Evolutionary conservation across 1,140 invertebrate species (phyloP), one percentile per base, ranked within the genome.

Genomic region (Fopius arisanus): DNA sequence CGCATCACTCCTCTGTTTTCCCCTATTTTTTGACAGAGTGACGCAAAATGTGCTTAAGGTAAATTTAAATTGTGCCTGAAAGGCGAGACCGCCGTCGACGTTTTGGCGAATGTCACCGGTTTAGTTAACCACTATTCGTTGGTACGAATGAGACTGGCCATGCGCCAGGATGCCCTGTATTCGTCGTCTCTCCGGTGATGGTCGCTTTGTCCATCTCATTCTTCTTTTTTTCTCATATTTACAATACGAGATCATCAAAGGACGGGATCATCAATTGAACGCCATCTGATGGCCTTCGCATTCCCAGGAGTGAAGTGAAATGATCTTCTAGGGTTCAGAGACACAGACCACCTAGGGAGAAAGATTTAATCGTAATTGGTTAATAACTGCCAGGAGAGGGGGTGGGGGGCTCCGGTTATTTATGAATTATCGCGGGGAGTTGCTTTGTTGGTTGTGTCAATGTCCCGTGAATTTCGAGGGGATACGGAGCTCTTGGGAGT

Each of bases 341-440:
- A 23, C 0, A 48, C 14, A 78, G 84, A 85, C 84, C 83, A 86
- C 83, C 81, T 77, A 75, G 66, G 16, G 62, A 54, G 23, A 19
- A 71, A 85, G 84, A 86, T 86, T 84, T 81, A 85, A 87, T 87
- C 85, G 81, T 86, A 87, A 86, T 86, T 87, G 84, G 83, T 85
- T 86, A 86, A 87, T 84, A 84, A 80, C 78, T 40, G 75, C 74
- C 75, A 79, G 79, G 78, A 37, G 12, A 37, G 9, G 33, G 33
- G 79, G 79, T 78, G 12, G 12, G 12, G 9, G 33, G 33, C 3
- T 37, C 33, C 78, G 76, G 80, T 86, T 85, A 87, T 86, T 87
- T 85, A 87, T 84, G 84, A 86, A 75, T 76, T 71, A 77, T 78
- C 69, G 62, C n/a, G 69, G 21, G 21, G 12, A 65, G 74, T 80